Percentiles rank a stretch among this genome's conserved stretches.
These are phyloP conservation scores for Trichechus manatus DNA, from an alignment of 2,113 vertebrate species.

Conservation along the genomic window DNA sequence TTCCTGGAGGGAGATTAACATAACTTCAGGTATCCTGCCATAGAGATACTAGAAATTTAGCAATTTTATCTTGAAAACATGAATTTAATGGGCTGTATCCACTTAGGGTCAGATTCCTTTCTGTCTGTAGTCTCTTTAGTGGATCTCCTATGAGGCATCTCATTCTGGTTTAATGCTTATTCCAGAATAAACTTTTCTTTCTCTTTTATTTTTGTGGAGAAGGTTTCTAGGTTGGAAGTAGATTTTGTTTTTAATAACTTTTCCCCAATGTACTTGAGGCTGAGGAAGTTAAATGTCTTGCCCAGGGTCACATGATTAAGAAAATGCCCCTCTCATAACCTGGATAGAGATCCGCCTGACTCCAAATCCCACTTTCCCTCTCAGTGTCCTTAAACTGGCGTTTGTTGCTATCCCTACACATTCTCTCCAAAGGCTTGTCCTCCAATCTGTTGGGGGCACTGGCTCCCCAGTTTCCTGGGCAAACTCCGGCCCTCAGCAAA, in stretches of 20 bases:
- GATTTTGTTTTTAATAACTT: too few relatives aligned
- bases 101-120: too few relatives aligned
- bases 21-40: too few relatives aligned
- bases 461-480: neutral
- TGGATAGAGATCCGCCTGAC: neutral
- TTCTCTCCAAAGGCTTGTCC: neutral
- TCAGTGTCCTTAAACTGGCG: neutral
- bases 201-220: too few relatives aligned
- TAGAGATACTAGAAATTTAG: too few relatives aligned
- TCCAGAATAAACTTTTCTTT: too few relatives aligned
- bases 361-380: neutral
- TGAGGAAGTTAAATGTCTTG: neutral
- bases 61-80: too few relatives aligned
- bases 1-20: too few relatives aligned
- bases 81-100: too few relatives aligned
- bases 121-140: too few relatives aligned
- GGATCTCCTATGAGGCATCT: too few relatives aligned
- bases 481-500: neutral
- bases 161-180: too few relatives aligned
- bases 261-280: neutral
- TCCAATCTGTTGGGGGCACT: neutral
- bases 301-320: neutral
- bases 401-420: neutral
- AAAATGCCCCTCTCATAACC: neutral
- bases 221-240: neutral